Evolutionary conservation across 1,140 invertebrate species (phyloP).

Genomic region (Bombus consobrinus): DNA sequence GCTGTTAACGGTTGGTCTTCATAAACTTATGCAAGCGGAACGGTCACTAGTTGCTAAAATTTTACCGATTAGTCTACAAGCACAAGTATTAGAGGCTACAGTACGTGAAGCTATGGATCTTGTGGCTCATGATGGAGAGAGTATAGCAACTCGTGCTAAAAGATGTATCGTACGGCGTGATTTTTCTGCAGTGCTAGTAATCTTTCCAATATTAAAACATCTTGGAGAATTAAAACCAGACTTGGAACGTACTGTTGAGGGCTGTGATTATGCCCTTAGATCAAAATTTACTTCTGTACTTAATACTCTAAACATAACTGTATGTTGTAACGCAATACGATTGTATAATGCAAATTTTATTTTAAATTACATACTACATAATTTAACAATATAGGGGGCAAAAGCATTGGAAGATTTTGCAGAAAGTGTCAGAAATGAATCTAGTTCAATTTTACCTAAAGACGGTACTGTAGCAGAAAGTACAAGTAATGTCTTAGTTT

Average conservation of each 20-base stretch:
- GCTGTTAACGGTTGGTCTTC: conserved; percentile 92
- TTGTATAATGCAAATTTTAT: neutral
- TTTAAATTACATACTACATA: conserved; percentile 8
- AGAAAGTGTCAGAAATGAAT: conserved; percentile 93
- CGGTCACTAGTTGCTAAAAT: conserved; percentile 91
- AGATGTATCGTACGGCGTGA: conserved; percentile 91
- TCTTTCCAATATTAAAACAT: conserved; percentile 94
- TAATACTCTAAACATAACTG: conserved; percentile 89
- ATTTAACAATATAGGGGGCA: conserved; percentile 85
- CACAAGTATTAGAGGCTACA: conserved; percentile 92
- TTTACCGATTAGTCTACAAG: conserved; percentile 90
- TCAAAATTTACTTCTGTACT: conserved; percentile 90
- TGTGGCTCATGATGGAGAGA: conserved; percentile 93
- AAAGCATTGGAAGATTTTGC: conserved; percentile 97
- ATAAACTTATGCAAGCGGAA: conserved; percentile 94
- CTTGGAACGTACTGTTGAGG: conserved; percentile 90
- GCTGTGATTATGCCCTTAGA: conserved; percentile 87
- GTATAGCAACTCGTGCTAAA: conserved; percentile 90
- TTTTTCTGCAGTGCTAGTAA: conserved; percentile 91
- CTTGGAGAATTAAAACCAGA: conserved; percentile 91
- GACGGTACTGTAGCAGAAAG: conserved; percentile 98
- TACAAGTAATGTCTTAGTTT: conserved; percentile 95
- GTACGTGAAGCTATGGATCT: conserved; percentile 92
- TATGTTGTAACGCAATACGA: conserved; percentile 75
- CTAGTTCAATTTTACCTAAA: conserved; percentile 91